Evolutionary conservation across 92 coral and sea anemone species (phyloP).

Genomic region (Parazoanthus swiftii): DNA sequence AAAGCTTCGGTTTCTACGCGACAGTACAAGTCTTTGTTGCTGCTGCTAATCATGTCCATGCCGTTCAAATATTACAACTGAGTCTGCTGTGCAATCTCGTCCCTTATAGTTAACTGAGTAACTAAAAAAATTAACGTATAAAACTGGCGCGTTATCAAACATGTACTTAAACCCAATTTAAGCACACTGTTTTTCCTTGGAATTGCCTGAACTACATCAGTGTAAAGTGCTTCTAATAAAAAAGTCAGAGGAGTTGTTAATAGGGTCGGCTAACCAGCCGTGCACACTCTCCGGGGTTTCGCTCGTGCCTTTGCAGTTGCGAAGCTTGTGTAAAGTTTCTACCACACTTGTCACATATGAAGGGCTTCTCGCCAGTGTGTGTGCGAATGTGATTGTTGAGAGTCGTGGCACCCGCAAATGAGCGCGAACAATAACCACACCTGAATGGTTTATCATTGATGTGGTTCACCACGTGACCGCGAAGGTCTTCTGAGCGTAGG

Average conservation of each 20-base stretch:
- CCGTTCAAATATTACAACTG: background rate
- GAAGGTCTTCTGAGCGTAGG: slow-evolving; percentile 75
- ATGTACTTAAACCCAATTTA: background rate
- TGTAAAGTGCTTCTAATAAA: background rate
- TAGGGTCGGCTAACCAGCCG: slow-evolving; percentile 43
- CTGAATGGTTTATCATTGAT: slow-evolving; percentile 89
- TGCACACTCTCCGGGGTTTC: slow-evolving; percentile 53
- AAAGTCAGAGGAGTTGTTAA: background rate
- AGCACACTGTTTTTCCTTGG: background rate
- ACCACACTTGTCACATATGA: slow-evolving; percentile 82
- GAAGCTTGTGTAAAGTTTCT: slow-evolving; percentile 86
- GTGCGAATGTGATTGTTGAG: slow-evolving; percentile 96
- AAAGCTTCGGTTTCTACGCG: background rate
- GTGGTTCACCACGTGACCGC: slow-evolving; percentile 88
- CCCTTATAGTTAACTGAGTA: background rate
- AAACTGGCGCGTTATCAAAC: background rate
- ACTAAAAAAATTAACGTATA: background rate
- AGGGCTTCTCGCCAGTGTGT: slow-evolving; percentile 93
- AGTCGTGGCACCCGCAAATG: slow-evolving; percentile 96
- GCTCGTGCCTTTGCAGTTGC: slow-evolving; percentile 86
- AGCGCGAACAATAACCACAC: slow-evolving; percentile 97
- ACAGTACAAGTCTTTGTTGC: background rate
- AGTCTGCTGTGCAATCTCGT: background rate
- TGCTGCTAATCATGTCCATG: background rate
- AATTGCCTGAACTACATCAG: background rate